Percentiles rank a stretch among this genome's conserved stretches.
phyloP scores from a whole-genome alignment of 2,797 vertebrate species.

The Bucorvus abyssinicus region DNA sequence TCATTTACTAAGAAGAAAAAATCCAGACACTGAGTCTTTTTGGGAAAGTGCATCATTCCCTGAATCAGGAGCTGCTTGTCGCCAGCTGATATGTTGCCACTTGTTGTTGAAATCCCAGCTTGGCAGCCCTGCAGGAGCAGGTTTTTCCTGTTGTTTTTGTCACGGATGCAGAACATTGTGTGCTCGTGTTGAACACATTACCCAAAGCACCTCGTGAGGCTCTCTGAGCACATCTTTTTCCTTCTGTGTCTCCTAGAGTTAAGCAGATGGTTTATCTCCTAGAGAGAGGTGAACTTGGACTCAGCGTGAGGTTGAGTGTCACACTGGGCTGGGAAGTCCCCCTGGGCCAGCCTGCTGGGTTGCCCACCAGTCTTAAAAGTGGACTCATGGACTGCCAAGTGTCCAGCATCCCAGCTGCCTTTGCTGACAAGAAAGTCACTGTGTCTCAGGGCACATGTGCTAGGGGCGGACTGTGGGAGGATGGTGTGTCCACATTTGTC shows the following conservation, averaged over 20 bases:
- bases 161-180: conserved; percentile 53
- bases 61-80: conserved; percentile 6
- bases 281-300: not conserved
- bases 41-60: not conserved
- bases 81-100: conserved; percentile 62
- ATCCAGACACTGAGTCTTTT: not conserved
- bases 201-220: conserved; percentile 30
- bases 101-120: conserved; percentile 48
- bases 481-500: not conserved
- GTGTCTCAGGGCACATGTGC: fast-evolving
- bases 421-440: not conserved
- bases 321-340: not conserved
- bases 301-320: not conserved
- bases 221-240: conserved; percentile 26
- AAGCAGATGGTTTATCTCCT: conserved; percentile 19
- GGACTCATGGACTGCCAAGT: not conserved
- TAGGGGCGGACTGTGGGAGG: not conserved
- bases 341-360: not conserved
- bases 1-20: not conserved
- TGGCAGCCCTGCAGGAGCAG: conserved; percentile 65
- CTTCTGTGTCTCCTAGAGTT: not conserved
- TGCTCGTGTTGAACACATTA: conserved; percentile 36
- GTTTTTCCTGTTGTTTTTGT: conserved; percentile 72
- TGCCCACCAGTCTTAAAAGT: not conserved
- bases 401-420: not conserved